Evolutionary conservation across 2,113 vertebrate genomes (phyloP).

Genomic region (Cyprinodon brontotheroides): DNA sequence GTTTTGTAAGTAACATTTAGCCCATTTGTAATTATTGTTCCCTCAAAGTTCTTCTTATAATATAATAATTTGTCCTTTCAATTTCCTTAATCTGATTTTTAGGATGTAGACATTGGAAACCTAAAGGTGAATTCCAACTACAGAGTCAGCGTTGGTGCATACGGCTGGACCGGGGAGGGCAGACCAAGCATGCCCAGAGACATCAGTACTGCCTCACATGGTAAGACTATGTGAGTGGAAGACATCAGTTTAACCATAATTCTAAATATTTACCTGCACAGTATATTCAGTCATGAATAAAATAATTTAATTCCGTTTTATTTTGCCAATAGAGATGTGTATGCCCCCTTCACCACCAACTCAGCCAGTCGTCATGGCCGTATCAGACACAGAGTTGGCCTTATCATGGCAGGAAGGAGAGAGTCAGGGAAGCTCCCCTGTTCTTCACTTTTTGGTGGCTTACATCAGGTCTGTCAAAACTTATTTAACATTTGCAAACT

Average conservation of each 20-base stretch:
- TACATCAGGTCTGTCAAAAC: constrained; percentile 85
- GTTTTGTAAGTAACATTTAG: constrained; percentile 85
- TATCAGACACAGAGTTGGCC: constrained; percentile 92
- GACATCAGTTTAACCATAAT: not conserved
- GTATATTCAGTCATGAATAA: not conserved
- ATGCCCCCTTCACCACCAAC: constrained; percentile 85
- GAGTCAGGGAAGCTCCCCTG: constrained; percentile 83
- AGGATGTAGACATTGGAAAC: constrained; percentile 87
- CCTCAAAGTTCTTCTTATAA: not conserved
- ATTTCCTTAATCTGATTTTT: not conserved
- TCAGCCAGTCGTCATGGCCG: constrained; percentile 82
- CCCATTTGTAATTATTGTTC: not conserved
- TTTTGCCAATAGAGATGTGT: constrained; percentile 83
- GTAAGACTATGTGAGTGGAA: constrained; percentile 74
- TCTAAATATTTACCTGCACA: not conserved
- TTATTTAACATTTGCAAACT: not conserved
- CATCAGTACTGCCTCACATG: constrained; percentile 86
- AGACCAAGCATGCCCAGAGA: constrained; percentile 86
- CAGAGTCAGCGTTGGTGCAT: constrained; percentile 87
- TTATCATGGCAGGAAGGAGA: constrained; percentile 90
- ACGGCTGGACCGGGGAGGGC: constrained; percentile 86
- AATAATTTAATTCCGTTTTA: constrained; percentile 25
- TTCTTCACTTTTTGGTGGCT: constrained; percentile 88
- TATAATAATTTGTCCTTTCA: not conserved
- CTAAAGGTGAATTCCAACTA: constrained; percentile 87